phyloP scores from a whole-genome alignment of 2,888 invertebrate species.

The Drosophila atripex region DNA sequence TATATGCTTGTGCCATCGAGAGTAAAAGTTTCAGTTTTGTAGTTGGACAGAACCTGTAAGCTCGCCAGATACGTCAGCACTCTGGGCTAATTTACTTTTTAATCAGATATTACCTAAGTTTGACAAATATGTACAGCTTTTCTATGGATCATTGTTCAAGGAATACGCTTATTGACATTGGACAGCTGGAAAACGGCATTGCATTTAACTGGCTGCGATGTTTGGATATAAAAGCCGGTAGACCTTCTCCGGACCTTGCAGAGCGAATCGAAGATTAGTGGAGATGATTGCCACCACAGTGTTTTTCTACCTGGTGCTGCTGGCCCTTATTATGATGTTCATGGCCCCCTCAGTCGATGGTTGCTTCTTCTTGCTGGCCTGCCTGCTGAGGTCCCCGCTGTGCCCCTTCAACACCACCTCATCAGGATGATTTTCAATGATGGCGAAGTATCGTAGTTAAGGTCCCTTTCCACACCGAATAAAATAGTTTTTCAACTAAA shows the following conservation, averaged over 20 bases:
- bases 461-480: slow-evolving; percentile 12
- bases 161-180: slow-evolving; percentile 2
- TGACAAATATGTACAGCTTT: slow-evolving; percentile 7
- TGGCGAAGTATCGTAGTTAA: background rate
- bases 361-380: slow-evolving; percentile 34
- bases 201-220: background rate
- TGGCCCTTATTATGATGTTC: slow-evolving; percentile 35
- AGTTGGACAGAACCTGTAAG: background rate
- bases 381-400: slow-evolving; percentile 13
- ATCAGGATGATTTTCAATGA: slow-evolving; percentile 12
- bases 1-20: background rate
- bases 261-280: background rate
- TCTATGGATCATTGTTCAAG: background rate
- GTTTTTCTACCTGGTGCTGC: slow-evolving; percentile 33
- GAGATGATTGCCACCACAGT: slow-evolving; percentile 36
- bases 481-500: slow-evolving; percentile 16
- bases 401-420: slow-evolving; percentile 29
- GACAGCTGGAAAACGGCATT: slow-evolving; percentile 13
- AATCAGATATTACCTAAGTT: background rate
- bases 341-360: slow-evolving; percentile 25
- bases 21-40: background rate
- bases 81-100: background rate
- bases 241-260: background rate
- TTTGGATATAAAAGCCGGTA: slow-evolving; percentile 4
- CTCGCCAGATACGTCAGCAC: background rate